phyloP scores from a whole-genome alignment of 2,888 invertebrate genomes.

The Pterobdella sp. region DNA sequence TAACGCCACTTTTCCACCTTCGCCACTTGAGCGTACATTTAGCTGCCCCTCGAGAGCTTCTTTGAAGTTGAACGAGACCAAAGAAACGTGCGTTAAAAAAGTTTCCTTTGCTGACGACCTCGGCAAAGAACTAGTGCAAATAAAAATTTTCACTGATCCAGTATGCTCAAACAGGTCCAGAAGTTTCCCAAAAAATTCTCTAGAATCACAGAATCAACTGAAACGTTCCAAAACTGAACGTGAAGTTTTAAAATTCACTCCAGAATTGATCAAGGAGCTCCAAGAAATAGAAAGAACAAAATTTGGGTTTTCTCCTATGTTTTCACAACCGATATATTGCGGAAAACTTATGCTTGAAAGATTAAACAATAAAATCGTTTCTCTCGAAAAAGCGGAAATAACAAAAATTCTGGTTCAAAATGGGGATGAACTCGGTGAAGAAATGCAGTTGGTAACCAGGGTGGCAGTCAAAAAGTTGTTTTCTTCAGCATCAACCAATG shows the following conservation, averaged over 20 bases:
- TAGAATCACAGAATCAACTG: background rate
- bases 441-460: background rate
- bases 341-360: background rate
- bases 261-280: too few relatives aligned
- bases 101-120: conserved; percentile 23
- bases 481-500: background rate
- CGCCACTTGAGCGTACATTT: background rate
- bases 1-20: too few relatives aligned
- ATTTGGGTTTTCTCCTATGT: background rate
- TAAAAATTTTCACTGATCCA: background rate
- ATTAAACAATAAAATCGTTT: background rate
- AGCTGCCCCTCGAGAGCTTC: background rate
- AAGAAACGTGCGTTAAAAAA: background rate
- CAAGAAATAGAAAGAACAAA: background rate
- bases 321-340: background rate
- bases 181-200: background rate
- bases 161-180: background rate
- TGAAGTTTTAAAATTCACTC: background rate
- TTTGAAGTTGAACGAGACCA: background rate
- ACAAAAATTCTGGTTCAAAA: background rate
- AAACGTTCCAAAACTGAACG: background rate
- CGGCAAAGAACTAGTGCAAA: conserved; percentile 17
- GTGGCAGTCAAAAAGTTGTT: background rate
- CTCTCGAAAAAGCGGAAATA: background rate
- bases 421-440: background rate